Conservation (phyloP, 2,888 invertebrate species). For the Cheiracanthium punctorium region DNA sequence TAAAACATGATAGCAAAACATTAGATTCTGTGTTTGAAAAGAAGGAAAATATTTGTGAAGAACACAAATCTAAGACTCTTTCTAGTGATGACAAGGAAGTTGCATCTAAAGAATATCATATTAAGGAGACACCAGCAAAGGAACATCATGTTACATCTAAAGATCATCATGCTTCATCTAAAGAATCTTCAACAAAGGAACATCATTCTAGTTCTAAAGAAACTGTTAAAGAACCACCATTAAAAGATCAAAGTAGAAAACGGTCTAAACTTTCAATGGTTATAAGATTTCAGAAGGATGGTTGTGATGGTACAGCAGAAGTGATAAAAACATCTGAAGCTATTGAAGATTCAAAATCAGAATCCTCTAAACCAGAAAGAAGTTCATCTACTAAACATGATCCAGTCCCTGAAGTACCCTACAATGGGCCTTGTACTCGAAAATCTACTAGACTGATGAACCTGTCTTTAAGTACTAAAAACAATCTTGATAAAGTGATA, state of each 20-base stretch:
- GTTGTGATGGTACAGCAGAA: slow-evolving; percentile 70
- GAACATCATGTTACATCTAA: slow-evolving; percentile 79
- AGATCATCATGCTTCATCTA: slow-evolving; percentile 42
- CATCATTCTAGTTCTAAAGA: slow-evolving; percentile 71
- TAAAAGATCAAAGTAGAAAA: not conserved
- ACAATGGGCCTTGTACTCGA: slow-evolving; percentile 66
- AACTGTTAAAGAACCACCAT: slow-evolving; percentile 50
- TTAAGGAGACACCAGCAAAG: slow-evolving; percentile 79
- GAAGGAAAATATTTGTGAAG: slow-evolving; percentile 58
- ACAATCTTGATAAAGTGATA: slow-evolving; percentile 89
- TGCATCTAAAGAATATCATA: slow-evolving; percentile 74
- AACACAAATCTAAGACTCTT: slow-evolving; percentile 80
- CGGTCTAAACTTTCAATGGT: slow-evolving; percentile 69
- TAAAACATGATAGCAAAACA: slow-evolving; percentile 8
- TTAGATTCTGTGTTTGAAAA: slow-evolving; percentile 54
- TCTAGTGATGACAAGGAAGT: slow-evolving; percentile 88
- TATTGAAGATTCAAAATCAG: slow-evolving; percentile 69
- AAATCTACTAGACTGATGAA: slow-evolving; percentile 72
- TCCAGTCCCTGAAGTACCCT: slow-evolving; percentile 25
- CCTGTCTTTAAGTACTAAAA: slow-evolving; percentile 78
- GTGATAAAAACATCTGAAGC: slow-evolving; percentile 72
- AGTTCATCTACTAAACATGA: slow-evolving; percentile 41
- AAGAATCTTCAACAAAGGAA: not conserved
- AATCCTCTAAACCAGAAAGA: slow-evolving; percentile 27
- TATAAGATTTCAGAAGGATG: slow-evolving; percentile 71